Evolutionary conservation across 2,797 vertebrate genomes (phyloP), one percentile per base, ranked within the genome.

Genomic region (Borostomias antarcticus): DNA sequence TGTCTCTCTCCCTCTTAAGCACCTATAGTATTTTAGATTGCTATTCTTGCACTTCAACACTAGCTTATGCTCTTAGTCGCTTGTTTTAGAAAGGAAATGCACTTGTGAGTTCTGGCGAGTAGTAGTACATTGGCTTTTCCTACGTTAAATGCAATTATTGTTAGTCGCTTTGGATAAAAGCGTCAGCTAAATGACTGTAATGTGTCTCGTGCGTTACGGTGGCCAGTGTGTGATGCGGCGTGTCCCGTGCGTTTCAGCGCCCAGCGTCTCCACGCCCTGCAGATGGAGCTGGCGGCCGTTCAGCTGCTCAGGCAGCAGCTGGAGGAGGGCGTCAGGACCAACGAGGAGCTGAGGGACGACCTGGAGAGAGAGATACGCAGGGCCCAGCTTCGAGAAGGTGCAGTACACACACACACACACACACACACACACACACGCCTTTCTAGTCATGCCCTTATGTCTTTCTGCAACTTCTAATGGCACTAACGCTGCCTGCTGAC

Each of bases 291-390:
- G 61, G 91, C 92, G 6, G 89, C 88, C 0, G 83, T 98, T 73
- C 87, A 91, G 45, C 83, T 93, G 62, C 91, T 99, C 62, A 84
- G 95, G 58, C 94, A 93, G 78, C 94, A 96, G 69, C 90, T 98
- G 1, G 95, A 98, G 71, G 92, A 90, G 0, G 90, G 91, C 7
- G 85, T 99, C 79, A 89, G 87, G 51, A 86, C 86, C 19, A 96
- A 95, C 66, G 91, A 88, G 77, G 92, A 94, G 65, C 90, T 99
- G 5, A 91, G 91, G 66, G 94, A 91, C 68, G 81, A 90, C 48
- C 83, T 99, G 84, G 93, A 95, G 82, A 91, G 89, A 66, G 95
- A 96, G 83, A 89, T 95, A 60, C 89, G 91, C 32, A 89, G 89
- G 73, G 82, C 90, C 65, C 94, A 91, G 82, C 86, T 83, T 54